phyloP scores from a whole-genome alignment of 2,113 vertebrate species.

The Tympanuchus pallidicinctus region DNA sequence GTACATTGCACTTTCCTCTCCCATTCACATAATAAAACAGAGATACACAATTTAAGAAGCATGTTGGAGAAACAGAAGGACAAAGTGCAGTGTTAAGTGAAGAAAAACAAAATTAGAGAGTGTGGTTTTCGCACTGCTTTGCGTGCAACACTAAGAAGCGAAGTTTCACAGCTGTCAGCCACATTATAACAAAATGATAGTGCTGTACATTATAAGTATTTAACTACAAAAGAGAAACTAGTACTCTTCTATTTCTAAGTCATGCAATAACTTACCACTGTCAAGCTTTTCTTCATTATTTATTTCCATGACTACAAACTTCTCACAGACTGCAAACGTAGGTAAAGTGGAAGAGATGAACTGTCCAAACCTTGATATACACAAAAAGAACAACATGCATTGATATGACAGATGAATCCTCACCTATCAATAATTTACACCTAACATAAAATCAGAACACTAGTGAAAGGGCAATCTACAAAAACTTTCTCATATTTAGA shows the following conservation, averaged over 20 bases:
- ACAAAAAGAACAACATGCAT: constrained; percentile 25
- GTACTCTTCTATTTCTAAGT: neutral
- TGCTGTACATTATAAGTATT: neutral
- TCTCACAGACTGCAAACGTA: constrained; percentile 97
- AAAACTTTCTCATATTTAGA: neutral
- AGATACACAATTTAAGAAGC: neutral
- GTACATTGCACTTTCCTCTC: neutral
- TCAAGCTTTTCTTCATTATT: constrained; percentile 95
- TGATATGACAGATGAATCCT: constrained; percentile 2
- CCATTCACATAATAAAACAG: neutral
- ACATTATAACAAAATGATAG: neutral
- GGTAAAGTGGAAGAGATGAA: constrained; percentile 97
- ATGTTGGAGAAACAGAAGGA: neutral
- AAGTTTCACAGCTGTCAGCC: neutral
- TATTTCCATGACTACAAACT: constrained; percentile 98
- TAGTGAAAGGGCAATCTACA: neutral
- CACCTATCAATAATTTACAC: constrained; percentile 1
- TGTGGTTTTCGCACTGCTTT: neutral
- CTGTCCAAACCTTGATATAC: constrained; percentile 89
- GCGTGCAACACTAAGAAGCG: neutral
- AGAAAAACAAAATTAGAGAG: neutral
- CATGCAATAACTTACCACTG: constrained; percentile 79
- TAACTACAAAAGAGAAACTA: neutral
- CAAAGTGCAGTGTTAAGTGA: neutral
- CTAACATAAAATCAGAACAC: neutral